Conservation (phyloP, 1,140 invertebrate genomes). For the Macrocentrus cingulum region DNA sequence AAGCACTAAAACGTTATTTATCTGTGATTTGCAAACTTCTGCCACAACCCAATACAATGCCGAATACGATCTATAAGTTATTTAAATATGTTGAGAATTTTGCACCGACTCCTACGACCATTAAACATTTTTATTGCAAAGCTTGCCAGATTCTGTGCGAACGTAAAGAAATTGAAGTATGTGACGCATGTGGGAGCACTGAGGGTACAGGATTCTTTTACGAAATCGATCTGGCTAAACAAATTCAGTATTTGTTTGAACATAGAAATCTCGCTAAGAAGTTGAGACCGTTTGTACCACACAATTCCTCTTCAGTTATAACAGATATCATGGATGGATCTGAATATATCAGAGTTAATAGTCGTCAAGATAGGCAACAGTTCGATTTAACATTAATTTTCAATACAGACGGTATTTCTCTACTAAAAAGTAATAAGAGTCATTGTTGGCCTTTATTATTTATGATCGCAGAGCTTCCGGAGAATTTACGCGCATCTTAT, state of each 20-base stretch:
- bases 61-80: slow-evolving; percentile 24
- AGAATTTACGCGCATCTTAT: slow-evolving; percentile 24
- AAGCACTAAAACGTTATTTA: neutral
- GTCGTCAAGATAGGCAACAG: slow-evolving; percentile 7
- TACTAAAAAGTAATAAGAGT: slow-evolving; percentile 26
- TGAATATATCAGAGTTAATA: slow-evolving; percentile 30
- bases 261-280: slow-evolving; percentile 27
- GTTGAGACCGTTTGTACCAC: slow-evolving; percentile 1
- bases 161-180: neutral
- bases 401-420: slow-evolving; percentile 29
- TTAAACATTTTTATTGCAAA: slow-evolving; percentile 15
- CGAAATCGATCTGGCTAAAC: slow-evolving; percentile 26
- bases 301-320: slow-evolving; percentile 17
- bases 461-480: slow-evolving; percentile 28
- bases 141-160: slow-evolving; percentile 1
- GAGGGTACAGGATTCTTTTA: slow-evolving; percentile 12
- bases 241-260: slow-evolving; percentile 31
- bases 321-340: slow-evolving; percentile 30
- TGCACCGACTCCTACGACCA: neutral
- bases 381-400: slow-evolving; percentile 31
- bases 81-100: slow-evolving; percentile 24
- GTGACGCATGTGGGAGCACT: neutral
- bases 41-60: slow-evolving; percentile 20
- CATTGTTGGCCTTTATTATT: slow-evolving; percentile 32
- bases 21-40: neutral